phyloP scores from a whole-genome alignment of 2,888 invertebrate species.

The Agrochola litura region DNA sequence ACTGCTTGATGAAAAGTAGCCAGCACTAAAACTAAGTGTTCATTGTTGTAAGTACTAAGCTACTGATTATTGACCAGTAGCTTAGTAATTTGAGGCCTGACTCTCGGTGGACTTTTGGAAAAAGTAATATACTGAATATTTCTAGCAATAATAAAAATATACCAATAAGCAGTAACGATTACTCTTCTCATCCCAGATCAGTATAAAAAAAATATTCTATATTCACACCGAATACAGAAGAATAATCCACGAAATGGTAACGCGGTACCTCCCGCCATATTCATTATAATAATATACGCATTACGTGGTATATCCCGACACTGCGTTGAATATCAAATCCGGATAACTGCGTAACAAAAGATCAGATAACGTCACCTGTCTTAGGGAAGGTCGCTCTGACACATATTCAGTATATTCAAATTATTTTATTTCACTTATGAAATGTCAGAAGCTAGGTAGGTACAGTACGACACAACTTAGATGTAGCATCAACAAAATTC shows the following conservation, averaged over 20 bases:
- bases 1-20: too few relatives aligned
- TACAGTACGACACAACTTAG: too few relatives aligned
- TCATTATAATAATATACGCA: conserved; percentile 38
- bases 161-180: conserved; percentile 8
- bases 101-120: background rate
- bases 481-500: too few relatives aligned
- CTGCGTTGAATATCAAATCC: conserved; percentile 39
- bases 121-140: background rate
- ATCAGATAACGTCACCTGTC: conserved; percentile 28
- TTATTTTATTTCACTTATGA: too few relatives aligned
- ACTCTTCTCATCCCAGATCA: background rate
- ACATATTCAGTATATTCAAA: conserved; percentile 3
- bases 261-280: conserved; percentile 21
- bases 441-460: too few relatives aligned
- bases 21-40: background rate
- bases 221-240: conserved; percentile 3
- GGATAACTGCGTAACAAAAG: conserved; percentile 6
- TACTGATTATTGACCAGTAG: background rate
- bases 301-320: conserved; percentile 13
- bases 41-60: background rate
- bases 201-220: conserved; percentile 6
- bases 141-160: background rate
- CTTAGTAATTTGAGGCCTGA: background rate
- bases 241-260: conserved; percentile 8
- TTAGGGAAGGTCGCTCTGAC: background rate